Base-by-base conservation (phyloP, 2,113 vertebrate species). In the Procapra przewalskii region DNA sequence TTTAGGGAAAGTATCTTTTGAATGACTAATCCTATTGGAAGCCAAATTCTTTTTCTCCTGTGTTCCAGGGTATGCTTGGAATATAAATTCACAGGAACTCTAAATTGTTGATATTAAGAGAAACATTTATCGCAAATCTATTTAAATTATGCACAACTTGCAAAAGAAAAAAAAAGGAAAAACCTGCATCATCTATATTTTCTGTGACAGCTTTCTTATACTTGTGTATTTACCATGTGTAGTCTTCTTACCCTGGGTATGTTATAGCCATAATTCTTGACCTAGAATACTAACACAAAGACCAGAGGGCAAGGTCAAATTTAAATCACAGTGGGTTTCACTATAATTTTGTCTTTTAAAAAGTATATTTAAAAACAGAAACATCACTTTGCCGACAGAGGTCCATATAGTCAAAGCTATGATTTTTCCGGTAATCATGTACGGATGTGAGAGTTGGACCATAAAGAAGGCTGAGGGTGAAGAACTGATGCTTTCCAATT, bases 21-120 rank as follows among this genome's bases (percentile, higher is more conserved):
- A 90, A 60, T 89, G 88, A 27, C 25, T 80, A 62, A 86, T 75
- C 13, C 4, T 94, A 90, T 60, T 84, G 88, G 64, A 88, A 80
- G 40, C 19, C 75, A 67, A 52, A 31, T 82, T 96, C 14, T 91
- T 92, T 91, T 64, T 57, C n/a, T 94, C 9, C n/a, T 88, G n/a
- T 14, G 9, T 81, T 71, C 59, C 27, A 92, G 90, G 7, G n/a
- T 94, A 55, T 94, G 67, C 31, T 96, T 94, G 94, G 94, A 71
- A 79, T 50, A 23, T 87, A 55, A 71, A 87, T 40, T 71, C 14
- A 92, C 48, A 83, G 12, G 62, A 90, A 97, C 87, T 40, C 27
- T 90, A 94, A 85, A 62, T 91, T 81, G 77, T 62, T 94, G 91
- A 77, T 82, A 97, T 82, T 59, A 62, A 52, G 31, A 96, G 91